Evolutionary conservation across 2,888 invertebrate species (phyloP).

Genomic region (Agriopis aurantiaria): DNA sequence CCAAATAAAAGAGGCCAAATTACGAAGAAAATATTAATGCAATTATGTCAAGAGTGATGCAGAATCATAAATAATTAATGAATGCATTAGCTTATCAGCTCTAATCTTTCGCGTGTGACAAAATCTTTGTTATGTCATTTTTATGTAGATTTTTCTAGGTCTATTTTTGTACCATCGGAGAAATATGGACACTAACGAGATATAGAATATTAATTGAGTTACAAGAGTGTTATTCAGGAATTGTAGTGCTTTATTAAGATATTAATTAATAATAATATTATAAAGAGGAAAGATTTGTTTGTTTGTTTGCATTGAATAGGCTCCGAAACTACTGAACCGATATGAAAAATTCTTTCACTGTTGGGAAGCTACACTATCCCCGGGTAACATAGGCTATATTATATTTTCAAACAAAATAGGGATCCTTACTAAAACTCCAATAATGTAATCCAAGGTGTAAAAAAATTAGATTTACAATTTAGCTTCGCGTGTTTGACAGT

Average conservation of each 20-base stretch:
- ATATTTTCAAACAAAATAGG: too few species aligned
- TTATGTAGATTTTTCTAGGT: slow-evolving; percentile 4
- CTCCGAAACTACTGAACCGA: too few species aligned
- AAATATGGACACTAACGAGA: slow-evolving; percentile 13
- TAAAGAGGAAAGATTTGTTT: too few species aligned
- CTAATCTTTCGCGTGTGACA: slow-evolving; percentile 17
- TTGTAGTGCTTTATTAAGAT: not conserved
- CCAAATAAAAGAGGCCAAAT: not conserved
- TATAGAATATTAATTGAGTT: slow-evolving; percentile 8
- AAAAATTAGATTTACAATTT: too few species aligned
- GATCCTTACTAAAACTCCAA: too few species aligned
- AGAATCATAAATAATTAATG: slow-evolving; percentile 15
- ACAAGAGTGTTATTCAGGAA: slow-evolving; percentile 1
- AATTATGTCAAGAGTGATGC: slow-evolving; percentile 21
- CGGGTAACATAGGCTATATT: too few species aligned
- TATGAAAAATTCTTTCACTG: too few species aligned
- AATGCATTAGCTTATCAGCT: slow-evolving; percentile 7
- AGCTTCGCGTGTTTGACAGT: too few species aligned
- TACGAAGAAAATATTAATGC: slow-evolving; percentile 1
- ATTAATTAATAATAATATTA: too few species aligned
- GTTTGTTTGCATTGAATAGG: too few species aligned
- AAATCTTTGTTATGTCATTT: slow-evolving; percentile 22
- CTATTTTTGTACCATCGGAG: slow-evolving; percentile 17
- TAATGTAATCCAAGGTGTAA: too few species aligned
- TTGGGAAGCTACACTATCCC: too few species aligned